phyloP scores from a whole-genome alignment of 2,113 vertebrate genomes.

The Bubo blakistoni region DNA sequence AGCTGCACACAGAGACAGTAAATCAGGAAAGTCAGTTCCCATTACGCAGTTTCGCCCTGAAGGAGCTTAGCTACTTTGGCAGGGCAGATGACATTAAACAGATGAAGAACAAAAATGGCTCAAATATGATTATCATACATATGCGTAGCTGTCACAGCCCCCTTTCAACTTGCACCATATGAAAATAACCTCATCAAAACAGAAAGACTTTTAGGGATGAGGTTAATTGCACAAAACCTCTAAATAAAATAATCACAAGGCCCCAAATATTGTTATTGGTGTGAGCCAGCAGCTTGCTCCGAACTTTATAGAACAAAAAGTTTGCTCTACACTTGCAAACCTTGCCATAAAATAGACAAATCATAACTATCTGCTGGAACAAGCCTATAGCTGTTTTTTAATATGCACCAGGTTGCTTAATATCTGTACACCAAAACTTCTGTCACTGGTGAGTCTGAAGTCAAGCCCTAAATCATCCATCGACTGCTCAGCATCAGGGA shows the following conservation, averaged over 20 bases:
- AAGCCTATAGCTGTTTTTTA: not conserved
- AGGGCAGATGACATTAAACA: constrained; percentile 55
- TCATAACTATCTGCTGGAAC: not conserved
- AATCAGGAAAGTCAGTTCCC: constrained; percentile 23
- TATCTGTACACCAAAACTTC: not conserved
- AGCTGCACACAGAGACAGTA: not conserved
- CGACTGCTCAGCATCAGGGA: not conserved
- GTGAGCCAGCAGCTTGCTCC: not conserved
- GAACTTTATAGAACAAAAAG: not conserved
- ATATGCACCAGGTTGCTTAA: not conserved
- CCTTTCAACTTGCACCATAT: constrained; percentile 16
- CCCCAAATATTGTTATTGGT: not conserved
- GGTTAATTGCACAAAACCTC: constrained; percentile 46
- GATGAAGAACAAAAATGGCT: constrained; percentile 58
- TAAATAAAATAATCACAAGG: not conserved
- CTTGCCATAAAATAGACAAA: not conserved
- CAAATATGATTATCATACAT: constrained; percentile 16
- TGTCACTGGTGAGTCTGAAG: not conserved
- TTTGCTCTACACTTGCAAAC: not conserved
- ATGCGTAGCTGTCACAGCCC: not conserved
- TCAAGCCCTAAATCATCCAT: not conserved
- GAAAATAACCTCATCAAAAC: constrained; percentile 56
- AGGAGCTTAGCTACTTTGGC: constrained; percentile 46
- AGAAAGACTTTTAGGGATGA: not conserved
- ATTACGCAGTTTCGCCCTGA: constrained; percentile 13